These are phyloP conservation scores for Poecile montanus DNA, from an alignment of 2,797 vertebrate species.

Conservation along the genomic window DNA sequence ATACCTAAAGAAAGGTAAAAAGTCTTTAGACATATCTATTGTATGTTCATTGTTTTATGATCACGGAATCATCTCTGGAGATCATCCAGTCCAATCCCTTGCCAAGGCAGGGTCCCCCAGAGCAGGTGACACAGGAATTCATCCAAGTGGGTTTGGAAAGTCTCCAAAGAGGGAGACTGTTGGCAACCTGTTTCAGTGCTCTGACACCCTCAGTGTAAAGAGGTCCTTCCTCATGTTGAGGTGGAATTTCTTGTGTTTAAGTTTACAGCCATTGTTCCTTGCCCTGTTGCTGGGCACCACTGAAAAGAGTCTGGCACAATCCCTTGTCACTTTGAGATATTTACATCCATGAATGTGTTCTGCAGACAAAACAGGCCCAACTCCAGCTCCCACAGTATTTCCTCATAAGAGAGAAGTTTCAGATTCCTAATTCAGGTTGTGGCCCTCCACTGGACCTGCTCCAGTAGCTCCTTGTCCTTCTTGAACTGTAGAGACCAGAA, in stretches of 20 bases:
- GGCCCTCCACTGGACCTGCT: neutral
- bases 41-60: neutral
- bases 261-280: neutral
- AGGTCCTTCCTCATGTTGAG: neutral
- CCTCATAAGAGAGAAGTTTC: neutral
- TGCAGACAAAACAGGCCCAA: neutral
- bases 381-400: fast-evolving
- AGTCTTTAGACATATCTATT: neutral
- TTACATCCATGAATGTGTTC: neutral
- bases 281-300: neutral
- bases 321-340: neutral
- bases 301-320: neutral
- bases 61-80: neutral
- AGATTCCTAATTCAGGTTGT: fast-evolving
- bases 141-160: neutral
- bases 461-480: neutral
- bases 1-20: neutral
- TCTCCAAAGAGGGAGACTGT: fast-evolving
- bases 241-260: neutral
- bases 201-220: neutral
- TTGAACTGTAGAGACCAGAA: neutral
- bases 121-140: neutral
- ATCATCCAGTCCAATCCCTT: neutral
- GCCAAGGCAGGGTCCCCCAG: neutral
- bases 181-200: neutral